Evolutionary conservation across 2,797 vertebrate species (phyloP).

Genomic region (Diplodus sargus): DNA sequence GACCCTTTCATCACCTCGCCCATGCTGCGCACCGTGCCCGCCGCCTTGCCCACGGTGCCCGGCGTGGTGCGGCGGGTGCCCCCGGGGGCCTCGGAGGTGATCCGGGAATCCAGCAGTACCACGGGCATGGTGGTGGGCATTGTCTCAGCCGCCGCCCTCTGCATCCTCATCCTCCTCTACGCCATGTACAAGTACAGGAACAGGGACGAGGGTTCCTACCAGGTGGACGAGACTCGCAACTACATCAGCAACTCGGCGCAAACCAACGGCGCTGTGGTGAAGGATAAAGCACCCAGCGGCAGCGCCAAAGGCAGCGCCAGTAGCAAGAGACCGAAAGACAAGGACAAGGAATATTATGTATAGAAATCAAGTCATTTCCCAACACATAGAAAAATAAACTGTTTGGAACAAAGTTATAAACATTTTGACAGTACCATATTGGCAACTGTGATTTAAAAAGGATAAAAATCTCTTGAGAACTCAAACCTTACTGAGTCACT

Average conservation of each 20-base stretch:
- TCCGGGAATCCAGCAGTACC: conserved; percentile 99
- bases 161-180: conserved; percentile 99
- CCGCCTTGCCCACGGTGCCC: conserved; percentile 99
- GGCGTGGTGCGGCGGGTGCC: conserved; percentile 95
- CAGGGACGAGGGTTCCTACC: conserved; percentile 99
- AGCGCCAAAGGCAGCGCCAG: conserved; percentile 86
- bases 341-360: conserved; percentile 99
- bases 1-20: conserved; percentile 99
- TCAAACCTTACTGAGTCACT: conserved; percentile 84
- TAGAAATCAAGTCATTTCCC: conserved; percentile 85
- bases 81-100: conserved; percentile 98
- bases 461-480: conserved; percentile 75
- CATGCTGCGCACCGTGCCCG: conserved; percentile 99
- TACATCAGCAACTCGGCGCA: conserved; percentile 99
- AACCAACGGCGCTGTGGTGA: conserved; percentile 97
- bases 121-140: conserved; percentile 99
- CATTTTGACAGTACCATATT: conserved; percentile 85
- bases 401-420: conserved; percentile 82
- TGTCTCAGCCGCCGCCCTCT: conserved; percentile 98
- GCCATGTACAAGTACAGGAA: conserved; percentile 99
- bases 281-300: conserved; percentile 92
- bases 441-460: conserved; percentile 83
- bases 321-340: conserved; percentile 98
- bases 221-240: conserved; percentile 99
- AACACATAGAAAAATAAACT: conserved; percentile 89